Percentiles rank a stretch among this genome's conserved stretches.
phyloP scores from a whole-genome alignment of 37 sponge, comb jelly and placozoan genomes.

The Theonella swinhoei region DNA sequence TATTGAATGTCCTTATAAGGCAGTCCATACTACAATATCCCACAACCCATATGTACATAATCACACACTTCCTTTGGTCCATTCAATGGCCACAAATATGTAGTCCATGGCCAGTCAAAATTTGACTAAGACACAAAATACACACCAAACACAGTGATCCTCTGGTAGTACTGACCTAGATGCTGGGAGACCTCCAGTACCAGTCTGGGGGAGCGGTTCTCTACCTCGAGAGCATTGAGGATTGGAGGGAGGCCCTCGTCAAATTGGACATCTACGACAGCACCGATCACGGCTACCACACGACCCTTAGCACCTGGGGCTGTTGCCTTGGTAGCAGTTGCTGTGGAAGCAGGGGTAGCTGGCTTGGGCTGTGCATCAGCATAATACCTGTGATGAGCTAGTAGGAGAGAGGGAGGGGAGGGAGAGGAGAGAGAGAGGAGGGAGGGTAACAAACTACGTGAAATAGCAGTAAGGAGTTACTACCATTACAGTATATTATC shows the following conservation, averaged over 20 bases:
- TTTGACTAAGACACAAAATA: not conserved
- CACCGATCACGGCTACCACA: constrained; percentile 97
- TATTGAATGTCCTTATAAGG: no score
- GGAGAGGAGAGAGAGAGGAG: not conserved
- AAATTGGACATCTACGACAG: constrained; percentile 99
- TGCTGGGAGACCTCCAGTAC: constrained; percentile 98
- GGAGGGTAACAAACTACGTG: not conserved
- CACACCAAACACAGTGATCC: not conserved
- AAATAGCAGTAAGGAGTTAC: not conserved
- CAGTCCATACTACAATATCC: no score
- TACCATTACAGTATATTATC: not conserved
- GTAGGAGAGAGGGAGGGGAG: not conserved
- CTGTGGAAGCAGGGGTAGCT: not conserved
- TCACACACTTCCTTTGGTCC: no score
- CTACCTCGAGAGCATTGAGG: constrained; percentile 93
- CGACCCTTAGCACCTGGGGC: constrained; percentile 57
- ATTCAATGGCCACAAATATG: no score
- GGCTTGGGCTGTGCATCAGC: constrained; percentile 2
- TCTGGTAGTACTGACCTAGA: constrained; percentile 82
- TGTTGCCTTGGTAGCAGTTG: constrained; percentile 11
- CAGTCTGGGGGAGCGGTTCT: constrained; percentile 75
- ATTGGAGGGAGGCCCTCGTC: constrained; percentile 98
- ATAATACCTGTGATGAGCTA: constrained; percentile 58
- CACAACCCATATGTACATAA: no score
- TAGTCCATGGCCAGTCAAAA: no score